Base-by-base conservation (phyloP, 1,140 invertebrate genomes). In the Gonioctena quinquepunctata region DNA sequence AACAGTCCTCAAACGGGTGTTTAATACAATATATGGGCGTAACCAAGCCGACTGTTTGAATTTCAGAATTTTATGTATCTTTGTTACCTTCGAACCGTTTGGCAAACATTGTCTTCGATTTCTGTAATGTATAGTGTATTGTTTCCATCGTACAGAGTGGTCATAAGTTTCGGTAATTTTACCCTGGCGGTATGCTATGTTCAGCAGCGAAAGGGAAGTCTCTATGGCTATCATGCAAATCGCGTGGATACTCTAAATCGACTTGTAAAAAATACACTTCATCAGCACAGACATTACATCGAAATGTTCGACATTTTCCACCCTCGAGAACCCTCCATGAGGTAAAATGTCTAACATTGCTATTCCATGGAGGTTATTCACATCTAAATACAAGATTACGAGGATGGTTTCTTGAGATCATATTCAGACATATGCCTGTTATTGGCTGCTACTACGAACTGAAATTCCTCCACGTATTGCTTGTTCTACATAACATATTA, bases 221-320 rank as follows among this genome's bases (percentile, higher is more conserved):
- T 64, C 75, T 77, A 74, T 85, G 82, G 16, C 5, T 2, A 42
- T 80, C 59, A 64, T 82, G 77, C 3, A 65, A 50, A 7, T 64
- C 5, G 8, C 2, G 2, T 4, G 68, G 62, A 65, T 70, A 70
- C 8, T 25, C 13, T 26, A 70, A n/a, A 59, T 64, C 62, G 5
- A 59, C 68, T 65, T 70, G 86, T 25, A 89, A 74, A 88, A 86
- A 2, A 26, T 11, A 76, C 88, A 80, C 79, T 88, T 87, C n/a
- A 88, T 42, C n/a, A 7, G 27, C 3, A 81, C 79, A 19, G n/a
- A 6, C 1, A 26, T 62, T n/a, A 48, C 13, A 42, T 62, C 33
- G n/a, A 62, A 19, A 27, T 4, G n/a, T n/a, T n/a, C n/a, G n/a
- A n/a, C n/a, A n/a, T n/a, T n/a, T n/a, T n/a, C n/a, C n/a, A n/a